Evolutionary conservation across 2,113 vertebrate genomes (phyloP), one percentile per base, ranked within the genome.

Genomic region (Tympanuchus pallidicinctus): DNA sequence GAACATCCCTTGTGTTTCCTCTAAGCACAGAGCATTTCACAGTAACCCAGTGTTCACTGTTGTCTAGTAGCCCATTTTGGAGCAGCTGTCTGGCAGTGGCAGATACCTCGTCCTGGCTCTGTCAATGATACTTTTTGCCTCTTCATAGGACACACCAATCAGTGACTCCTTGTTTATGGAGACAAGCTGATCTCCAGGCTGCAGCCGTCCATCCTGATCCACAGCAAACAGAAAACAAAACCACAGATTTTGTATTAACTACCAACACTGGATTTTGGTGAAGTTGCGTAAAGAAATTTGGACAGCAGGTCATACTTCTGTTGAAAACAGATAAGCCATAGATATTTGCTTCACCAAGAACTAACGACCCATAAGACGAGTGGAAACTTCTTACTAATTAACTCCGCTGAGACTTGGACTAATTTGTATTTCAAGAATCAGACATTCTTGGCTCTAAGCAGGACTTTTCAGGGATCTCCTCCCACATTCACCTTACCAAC

Each of bases 81-180:
- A 81, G 13, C 27, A 34, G 67, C 16, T 81, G 45, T 57, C 74
- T 36, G 28, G 36, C 25, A 66, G 57, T 11, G 71, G 72, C 9
- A 80, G 7, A 92, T 97, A 99, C 99, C 99, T 99, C 89, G 98
- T 96, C 30, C 98, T 99, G 93, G 98, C 98, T 87, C 97, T 97
- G 19, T 94, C 97, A 90, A 99, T 97, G 95, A 99, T 97, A 93
- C 95, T 98, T 96, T 98, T 97, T 40, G 99, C 99, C 95, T 99
- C 99, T 96, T 99, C 99, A 48, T 98, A 98, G 42, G 98, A 99
- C 72, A 99, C 98, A 17, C 99, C 99, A 67, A 99, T 98, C 97
- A 99, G 95, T 19, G 99, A 99, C 94, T 99, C 99, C 86, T 98
- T 99, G 97, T 99, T 99, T 91, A 99, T 96, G 73, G 99, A 99